A percentile compares a stretch with the other conserved stretches of the same genome.
Evolutionary conservation across 2,113 vertebrate species (phyloP).

Genomic region (Oryctolagus cuniculus): DNA sequence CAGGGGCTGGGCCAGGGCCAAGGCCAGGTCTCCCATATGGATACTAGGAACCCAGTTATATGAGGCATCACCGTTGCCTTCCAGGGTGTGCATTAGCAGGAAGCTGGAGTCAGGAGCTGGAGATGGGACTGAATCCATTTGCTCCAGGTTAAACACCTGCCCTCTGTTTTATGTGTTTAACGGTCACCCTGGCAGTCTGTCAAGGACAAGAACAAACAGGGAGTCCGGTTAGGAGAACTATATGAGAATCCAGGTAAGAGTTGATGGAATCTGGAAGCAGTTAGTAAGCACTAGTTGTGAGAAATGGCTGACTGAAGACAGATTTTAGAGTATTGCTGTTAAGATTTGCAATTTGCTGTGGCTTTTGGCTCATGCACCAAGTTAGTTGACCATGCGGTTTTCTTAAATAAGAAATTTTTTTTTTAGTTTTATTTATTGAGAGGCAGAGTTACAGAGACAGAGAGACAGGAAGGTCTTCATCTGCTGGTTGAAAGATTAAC

Average conservation of each 20-base stretch:
- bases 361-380: conserved; percentile 15
- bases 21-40: no score
- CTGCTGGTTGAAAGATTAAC: no score
- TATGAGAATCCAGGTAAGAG: background rate
- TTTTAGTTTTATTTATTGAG: no score
- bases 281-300: background rate
- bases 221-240: background rate
- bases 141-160: no score
- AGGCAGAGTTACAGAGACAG: no score
- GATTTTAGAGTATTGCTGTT: background rate
- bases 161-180: conserved; percentile 1
- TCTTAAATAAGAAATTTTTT: background rate
- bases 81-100: no score
- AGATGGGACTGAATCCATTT: no score
- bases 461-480: no score
- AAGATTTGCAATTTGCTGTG: background rate
- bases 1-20: no score
- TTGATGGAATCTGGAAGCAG: background rate
- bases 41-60: no score
- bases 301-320: background rate
- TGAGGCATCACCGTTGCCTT: no score
- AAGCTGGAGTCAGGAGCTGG: no score
- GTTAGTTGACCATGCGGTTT: background rate
- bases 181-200: background rate
- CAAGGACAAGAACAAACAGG: background rate